Percentiles rank a stretch among this genome's conserved stretches.
Evolutionary conservation across 2,888 invertebrate genomes (phyloP).

Genomic region (Tupiocoris notatus): DNA sequence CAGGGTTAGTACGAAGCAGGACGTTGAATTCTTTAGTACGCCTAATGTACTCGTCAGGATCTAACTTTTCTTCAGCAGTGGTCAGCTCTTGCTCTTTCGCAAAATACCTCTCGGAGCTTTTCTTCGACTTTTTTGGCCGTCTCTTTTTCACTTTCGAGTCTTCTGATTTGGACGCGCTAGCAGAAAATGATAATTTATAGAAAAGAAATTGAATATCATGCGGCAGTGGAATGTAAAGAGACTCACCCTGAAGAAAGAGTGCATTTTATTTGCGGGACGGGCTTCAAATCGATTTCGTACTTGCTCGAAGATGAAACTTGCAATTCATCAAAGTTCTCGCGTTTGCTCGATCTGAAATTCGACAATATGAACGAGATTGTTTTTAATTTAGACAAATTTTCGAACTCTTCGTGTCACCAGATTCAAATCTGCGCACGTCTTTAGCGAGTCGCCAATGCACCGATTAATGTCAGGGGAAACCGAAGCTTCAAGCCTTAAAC

Average conservation of each 20-base stretch:
- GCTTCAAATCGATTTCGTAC: constrained; percentile 14
- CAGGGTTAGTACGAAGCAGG: constrained; percentile 57
- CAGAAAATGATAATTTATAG: neutral
- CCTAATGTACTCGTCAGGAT: constrained; percentile 56
- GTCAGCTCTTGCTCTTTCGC: neutral
- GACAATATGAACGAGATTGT: too few species aligned
- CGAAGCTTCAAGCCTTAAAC: too few species aligned
- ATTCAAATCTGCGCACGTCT: too few species aligned
- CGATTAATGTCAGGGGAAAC: too few species aligned
- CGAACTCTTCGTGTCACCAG: too few species aligned
- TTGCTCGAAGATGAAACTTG: neutral
- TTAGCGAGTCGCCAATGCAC: neutral
- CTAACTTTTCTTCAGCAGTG: constrained; percentile 4
- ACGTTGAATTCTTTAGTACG: constrained; percentile 60
- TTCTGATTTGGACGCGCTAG: neutral
- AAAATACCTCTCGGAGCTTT: constrained; percentile 7
- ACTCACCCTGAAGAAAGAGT: neutral
- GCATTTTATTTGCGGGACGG: constrained; percentile 20
- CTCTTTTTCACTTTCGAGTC: constrained; percentile 27
- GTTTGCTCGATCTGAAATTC: too few species aligned
- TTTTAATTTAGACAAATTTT: too few species aligned
- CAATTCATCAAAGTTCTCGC: too few species aligned
- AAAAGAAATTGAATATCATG: neutral
- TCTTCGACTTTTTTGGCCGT: neutral
- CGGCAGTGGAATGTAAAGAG: neutral